phyloP scores from a whole-genome alignment of 2,888 invertebrate genomes.

The Chloromyia formosa region DNA sequence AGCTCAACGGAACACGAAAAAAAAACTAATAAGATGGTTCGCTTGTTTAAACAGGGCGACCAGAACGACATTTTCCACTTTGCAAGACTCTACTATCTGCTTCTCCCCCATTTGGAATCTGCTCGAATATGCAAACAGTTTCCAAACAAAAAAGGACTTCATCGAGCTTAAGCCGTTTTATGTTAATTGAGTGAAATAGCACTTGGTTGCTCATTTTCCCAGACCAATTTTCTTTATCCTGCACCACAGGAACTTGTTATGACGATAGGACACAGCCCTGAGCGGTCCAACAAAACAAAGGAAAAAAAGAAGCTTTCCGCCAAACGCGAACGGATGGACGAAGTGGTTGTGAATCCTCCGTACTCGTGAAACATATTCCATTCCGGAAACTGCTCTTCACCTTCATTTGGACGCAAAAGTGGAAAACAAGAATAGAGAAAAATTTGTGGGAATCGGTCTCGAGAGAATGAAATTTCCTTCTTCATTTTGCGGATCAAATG shows the following conservation, averaged over 20 bases:
- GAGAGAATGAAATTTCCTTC: constrained; percentile 18
- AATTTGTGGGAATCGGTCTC: constrained; percentile 29
- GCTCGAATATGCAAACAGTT: constrained; percentile 37
- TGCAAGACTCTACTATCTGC: background rate
- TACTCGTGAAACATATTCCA: constrained; percentile 23
- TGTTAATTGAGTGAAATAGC: constrained; percentile 44
- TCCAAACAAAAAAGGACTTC: constrained; percentile 39
- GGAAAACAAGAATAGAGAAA: constrained; percentile 7
- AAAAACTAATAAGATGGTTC: constrained; percentile 26
- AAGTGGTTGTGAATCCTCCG: background rate
- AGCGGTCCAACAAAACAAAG: background rate
- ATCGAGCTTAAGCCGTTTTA: constrained; percentile 39
- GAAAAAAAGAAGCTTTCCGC: constrained; percentile 7
- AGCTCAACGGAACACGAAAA: constrained; percentile 15
- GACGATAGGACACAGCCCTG: background rate
- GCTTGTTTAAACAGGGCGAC: constrained; percentile 17
- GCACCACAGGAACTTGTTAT: constrained; percentile 38
- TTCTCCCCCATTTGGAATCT: constrained; percentile 22
- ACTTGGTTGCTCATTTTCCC: constrained; percentile 43
- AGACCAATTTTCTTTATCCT: constrained; percentile 40
- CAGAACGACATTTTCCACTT: constrained; percentile 9
- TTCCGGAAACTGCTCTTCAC: background rate
- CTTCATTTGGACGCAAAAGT: constrained; percentile 9
- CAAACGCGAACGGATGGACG: background rate
- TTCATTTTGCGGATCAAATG: constrained; percentile 42